Percentiles rank a stretch among this genome's conserved stretches.
Evolutionary conservation across 2,797 vertebrate species (phyloP).

Genomic region (Lutjanus campechanus): DNA sequence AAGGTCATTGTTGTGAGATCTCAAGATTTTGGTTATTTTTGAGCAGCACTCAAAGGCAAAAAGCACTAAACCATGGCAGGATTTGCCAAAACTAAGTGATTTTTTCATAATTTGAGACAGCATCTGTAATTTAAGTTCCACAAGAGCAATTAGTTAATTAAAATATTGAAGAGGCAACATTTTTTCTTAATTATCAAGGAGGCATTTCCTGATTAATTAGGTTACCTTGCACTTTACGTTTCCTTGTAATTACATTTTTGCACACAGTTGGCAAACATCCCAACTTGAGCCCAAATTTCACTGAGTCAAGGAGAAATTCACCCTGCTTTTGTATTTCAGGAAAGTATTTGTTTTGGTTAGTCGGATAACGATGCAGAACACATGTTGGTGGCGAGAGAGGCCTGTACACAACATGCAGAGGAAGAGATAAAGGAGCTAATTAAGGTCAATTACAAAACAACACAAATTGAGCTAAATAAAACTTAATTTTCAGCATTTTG

Average conservation of each 20-base stretch:
- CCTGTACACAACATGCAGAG: background rate
- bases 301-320: background rate
- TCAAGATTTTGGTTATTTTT: background rate
- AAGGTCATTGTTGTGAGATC: background rate
- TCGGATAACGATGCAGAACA: background rate
- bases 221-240: conserved; percentile 29
- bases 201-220: conserved; percentile 35
- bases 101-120: background rate
- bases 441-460: background rate
- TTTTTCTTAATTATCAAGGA: conserved; percentile 37
- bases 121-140: conserved; percentile 34
- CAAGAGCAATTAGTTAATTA: conserved; percentile 27
- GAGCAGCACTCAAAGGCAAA: conserved; percentile 1
- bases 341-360: background rate
- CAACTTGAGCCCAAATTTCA: background rate
- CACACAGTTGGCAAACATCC: conserved; percentile 3
- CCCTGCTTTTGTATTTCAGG: background rate
- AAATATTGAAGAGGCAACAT: conserved; percentile 25
- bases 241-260: conserved; percentile 34
- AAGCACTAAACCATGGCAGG: background rate
- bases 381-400: background rate
- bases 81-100: background rate
- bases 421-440: background rate
- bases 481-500: too few relatives aligned
- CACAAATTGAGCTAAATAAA: background rate